These are phyloP conservation scores for Bradypodion pumilum DNA, from an alignment of 2,797 vertebrate genomes.

Conservation along the genomic window DNA sequence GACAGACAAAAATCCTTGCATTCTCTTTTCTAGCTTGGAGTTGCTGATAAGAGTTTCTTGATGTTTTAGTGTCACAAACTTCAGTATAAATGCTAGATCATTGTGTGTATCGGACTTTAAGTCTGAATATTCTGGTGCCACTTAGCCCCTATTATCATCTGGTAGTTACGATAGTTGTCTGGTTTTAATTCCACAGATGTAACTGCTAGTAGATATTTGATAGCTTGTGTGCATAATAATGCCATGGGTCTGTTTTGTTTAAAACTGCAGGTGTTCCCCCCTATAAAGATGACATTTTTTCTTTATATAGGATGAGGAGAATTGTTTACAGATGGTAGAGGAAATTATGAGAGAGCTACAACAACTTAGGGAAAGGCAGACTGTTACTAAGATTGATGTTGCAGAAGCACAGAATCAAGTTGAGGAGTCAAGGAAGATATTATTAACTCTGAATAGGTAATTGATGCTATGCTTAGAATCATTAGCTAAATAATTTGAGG, in stretches of 20 bases:
- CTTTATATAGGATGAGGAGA: slow-evolving; percentile 82
- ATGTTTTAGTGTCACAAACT: too few relatives aligned
- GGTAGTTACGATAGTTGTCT: neutral
- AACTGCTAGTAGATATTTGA: neutral
- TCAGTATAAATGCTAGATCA: too few relatives aligned
- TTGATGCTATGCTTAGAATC: neutral
- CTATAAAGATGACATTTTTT: neutral
- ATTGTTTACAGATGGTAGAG: slow-evolving; percentile 77
- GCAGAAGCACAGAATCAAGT: slow-evolving; percentile 77
- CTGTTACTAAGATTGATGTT: slow-evolving; percentile 74
- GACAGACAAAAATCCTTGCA: neutral
- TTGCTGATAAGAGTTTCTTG: too few relatives aligned
- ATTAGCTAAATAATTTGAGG: slow-evolving; percentile 5
- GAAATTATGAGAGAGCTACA: slow-evolving; percentile 74
- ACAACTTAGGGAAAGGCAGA: slow-evolving; percentile 75
- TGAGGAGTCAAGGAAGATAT: slow-evolving; percentile 77
- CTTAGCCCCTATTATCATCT: neutral
- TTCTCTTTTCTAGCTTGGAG: too few relatives aligned
- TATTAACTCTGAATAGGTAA: slow-evolving; percentile 84
- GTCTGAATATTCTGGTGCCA: too few relatives aligned
- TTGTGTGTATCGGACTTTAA: too few relatives aligned
- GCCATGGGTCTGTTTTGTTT: neutral
- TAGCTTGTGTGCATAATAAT: neutral
- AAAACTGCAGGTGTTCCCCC: neutral
- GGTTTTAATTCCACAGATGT: neutral